A percentile compares a stretch with the other conserved stretches of the same genome.
Conservation (phyloP, 2,797 vertebrate species). For the Brotula barbata region DNA sequence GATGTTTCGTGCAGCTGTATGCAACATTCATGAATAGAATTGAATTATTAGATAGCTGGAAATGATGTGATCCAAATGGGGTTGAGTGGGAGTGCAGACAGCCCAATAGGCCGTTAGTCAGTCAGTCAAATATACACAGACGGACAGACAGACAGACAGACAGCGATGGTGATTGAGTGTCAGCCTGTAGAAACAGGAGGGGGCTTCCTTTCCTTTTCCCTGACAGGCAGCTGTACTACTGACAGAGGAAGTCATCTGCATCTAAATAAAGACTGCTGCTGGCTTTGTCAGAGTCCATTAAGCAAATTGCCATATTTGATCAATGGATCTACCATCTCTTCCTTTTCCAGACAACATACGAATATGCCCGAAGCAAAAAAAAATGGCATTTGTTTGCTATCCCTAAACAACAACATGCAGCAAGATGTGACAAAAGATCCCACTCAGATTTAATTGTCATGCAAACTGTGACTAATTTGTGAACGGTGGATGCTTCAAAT, state of each 20-base stretch:
- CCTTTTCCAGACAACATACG: constrained; percentile 55
- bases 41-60: constrained; percentile 32
- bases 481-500: constrained; percentile 22
- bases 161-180: constrained; percentile 60
- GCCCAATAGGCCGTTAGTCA: constrained; percentile 20
- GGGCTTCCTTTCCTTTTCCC: constrained; percentile 34
- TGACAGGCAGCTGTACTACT: constrained; percentile 54
- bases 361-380: constrained; percentile 58
- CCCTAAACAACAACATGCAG: constrained; percentile 37
- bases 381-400: constrained; percentile 57
- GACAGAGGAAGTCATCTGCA: constrained; percentile 77
- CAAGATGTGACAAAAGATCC: constrained; percentile 33
- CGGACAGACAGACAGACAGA: constrained; percentile 23
- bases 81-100: constrained; percentile 35
- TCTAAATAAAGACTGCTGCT: constrained; percentile 78
- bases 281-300: constrained; percentile 81
- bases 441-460: constrained; percentile 42
- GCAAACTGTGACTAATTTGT: constrained; percentile 52
- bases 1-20: constrained; percentile 26
- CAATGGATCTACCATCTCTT: constrained; percentile 68
- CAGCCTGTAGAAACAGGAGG: constrained; percentile 54
- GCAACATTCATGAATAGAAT: constrained; percentile 44
- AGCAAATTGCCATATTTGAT: constrained; percentile 79
- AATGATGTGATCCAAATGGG: constrained; percentile 43
- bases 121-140: constrained; percentile 37